Conservation (phyloP, 1,140 invertebrate genomes). For the Lepidotrigona ventralis region DNA sequence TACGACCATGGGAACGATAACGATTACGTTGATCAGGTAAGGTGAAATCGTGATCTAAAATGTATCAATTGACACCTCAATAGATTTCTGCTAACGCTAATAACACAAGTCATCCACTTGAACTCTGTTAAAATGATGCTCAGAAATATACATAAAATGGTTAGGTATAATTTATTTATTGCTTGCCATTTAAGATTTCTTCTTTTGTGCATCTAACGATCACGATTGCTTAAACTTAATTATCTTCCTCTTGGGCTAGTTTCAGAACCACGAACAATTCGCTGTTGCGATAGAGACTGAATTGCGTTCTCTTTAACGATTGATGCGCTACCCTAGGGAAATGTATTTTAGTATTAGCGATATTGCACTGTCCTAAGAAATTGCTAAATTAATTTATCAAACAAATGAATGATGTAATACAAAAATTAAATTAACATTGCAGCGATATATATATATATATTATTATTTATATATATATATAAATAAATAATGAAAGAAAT, state of each 20-base stretch:
- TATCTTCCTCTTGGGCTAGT: not conserved
- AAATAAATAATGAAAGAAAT: not conserved
- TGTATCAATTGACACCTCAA: not conserved
- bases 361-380: not conserved
- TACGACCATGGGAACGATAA: slow-evolving; percentile 68
- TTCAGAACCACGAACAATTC: not conserved
- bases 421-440: not conserved
- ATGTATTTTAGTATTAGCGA: not conserved
- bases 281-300: slow-evolving; percentile 15
- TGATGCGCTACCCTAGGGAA: not conserved
- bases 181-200: not conserved
- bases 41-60: not conserved
- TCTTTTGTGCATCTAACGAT: slow-evolving; percentile 17
- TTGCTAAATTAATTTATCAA: not conserved
- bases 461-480: too few relatives aligned
- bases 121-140: not conserved
- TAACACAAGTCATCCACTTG: not conserved
- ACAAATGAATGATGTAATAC: not conserved
- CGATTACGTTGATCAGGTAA: slow-evolving; percentile 77
- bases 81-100: not conserved
- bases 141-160: not conserved
- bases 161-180: slow-evolving; percentile 21
- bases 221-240: slow-evolving; percentile 17
- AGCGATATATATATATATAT: too few relatives aligned
- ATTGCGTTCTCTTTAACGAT: not conserved